A percentile compares a stretch with the other conserved stretches of the same genome.
These are phyloP conservation scores for Galeruca laticollis DNA, from an alignment of 2,888 invertebrate genomes.

Conservation along the genomic window DNA sequence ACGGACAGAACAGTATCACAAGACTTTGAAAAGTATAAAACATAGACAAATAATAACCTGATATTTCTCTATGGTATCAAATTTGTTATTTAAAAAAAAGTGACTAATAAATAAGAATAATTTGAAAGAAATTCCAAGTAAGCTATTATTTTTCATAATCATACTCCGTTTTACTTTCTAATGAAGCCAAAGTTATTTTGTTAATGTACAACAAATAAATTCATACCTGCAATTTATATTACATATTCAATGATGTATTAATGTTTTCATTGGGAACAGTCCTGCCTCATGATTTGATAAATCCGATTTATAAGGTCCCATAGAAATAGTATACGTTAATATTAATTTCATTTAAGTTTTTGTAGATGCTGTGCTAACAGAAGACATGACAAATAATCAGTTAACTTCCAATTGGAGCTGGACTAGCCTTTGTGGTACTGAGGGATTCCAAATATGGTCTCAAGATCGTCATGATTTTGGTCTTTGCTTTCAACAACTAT, in stretches of 20 bases:
- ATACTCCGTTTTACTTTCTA: neutral
- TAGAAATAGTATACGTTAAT: too few relatives aligned
- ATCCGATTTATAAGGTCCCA: too few relatives aligned
- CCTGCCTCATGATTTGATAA: too few relatives aligned
- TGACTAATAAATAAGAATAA: slow-evolving; percentile 2
- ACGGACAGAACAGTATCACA: too few relatives aligned
- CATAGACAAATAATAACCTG: too few relatives aligned
- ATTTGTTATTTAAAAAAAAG: neutral
- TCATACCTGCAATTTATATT: neutral
- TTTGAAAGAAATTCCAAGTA: neutral
- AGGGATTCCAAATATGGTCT: slow-evolving; percentile 79
- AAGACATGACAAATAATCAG: slow-evolving; percentile 17
- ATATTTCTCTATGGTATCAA: too few relatives aligned
- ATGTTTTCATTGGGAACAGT: too few relatives aligned
- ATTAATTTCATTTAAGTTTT: neutral
- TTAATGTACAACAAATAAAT: too few relatives aligned
- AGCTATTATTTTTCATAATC: neutral
- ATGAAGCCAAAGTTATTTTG: neutral
- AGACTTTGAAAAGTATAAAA: neutral
- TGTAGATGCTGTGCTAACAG: neutral
- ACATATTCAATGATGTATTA: neutral
- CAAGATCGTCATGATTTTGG: slow-evolving; percentile 80
- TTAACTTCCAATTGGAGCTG: slow-evolving; percentile 72
- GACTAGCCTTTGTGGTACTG: slow-evolving; percentile 82
- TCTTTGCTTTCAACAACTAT: slow-evolving; percentile 87